Evolutionary conservation across 2,797 vertebrate genomes (phyloP), one percentile per base, ranked within the genome.

Genomic region (Crenuchus spilurus): DNA sequence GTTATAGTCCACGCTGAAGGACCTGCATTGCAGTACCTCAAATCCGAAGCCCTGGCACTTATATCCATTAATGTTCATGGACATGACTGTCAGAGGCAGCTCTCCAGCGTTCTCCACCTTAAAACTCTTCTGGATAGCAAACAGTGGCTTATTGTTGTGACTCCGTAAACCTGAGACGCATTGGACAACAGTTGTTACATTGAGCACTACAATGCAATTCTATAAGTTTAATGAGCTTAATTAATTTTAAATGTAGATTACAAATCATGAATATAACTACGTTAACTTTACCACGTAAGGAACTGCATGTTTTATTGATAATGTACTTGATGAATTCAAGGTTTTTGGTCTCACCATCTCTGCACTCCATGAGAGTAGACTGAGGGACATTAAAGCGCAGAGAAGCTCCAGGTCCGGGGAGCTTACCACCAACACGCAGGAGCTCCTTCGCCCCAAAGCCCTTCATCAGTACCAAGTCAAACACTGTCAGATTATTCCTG

Each of bases 351-450:
- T 94, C 87, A 98, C 97, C 96, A 79, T 94, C 93, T 65, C 92
- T 94, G 86, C 97, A 99, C 87, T 98, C 96, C 97, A 98, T 98
- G 0, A 99, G 93, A 0, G 95, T 97, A 6, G 97, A 96, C 82
- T 99, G 97, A 11, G 97, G 97, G 42, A 99, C 97, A n/a, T 98
- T 99, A 82, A 99, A 99, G 60, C 97, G 93, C 63, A 99, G 93
- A 0, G 97, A 99, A 1, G 94, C 94, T 63, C 94, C 95, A 0
- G 93, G 81, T 0, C 97, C 97, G 0, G 97, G 97, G 2, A 98
- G 90, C 77, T 96, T 95, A 30, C 97, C 97, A 0, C 97, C 97
- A 0, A 99, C 92, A 83, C 93, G 94, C 46, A 99, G 91, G 75
- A 98, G 86, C 87, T 99, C 97, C 83, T 93, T 95, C 6, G 97